These are phyloP conservation scores for Corbicula japonica DNA, from an alignment of 2,888 invertebrate species.

Conservation along the genomic window DNA sequence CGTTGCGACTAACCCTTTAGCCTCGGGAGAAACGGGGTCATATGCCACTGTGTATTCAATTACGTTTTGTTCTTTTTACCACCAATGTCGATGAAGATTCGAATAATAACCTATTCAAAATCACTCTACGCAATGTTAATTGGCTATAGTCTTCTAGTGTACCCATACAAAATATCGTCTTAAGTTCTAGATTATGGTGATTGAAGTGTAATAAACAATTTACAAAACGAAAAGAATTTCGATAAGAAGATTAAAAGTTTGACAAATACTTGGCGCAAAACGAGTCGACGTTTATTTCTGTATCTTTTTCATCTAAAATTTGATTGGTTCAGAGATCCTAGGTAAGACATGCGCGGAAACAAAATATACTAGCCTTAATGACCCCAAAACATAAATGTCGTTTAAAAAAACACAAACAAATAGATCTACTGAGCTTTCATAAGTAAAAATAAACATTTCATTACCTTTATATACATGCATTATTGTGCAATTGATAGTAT, in stretches of 20 bases:
- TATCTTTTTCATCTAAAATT: slow-evolving; percentile 42
- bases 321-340: slow-evolving; percentile 39
- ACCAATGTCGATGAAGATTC: slow-evolving; percentile 57
- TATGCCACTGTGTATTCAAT: slow-evolving; percentile 66
- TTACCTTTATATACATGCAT: too few species aligned
- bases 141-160: slow-evolving; percentile 40
- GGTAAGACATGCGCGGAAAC: slow-evolving; percentile 27
- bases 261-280: slow-evolving; percentile 58
- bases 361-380: slow-evolving; percentile 42
- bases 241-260: slow-evolving; percentile 57
- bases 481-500: too few species aligned
- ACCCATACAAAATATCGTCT: slow-evolving; percentile 48
- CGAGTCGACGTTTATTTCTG: slow-evolving; percentile 36
- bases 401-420: too few species aligned
- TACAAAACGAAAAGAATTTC: slow-evolving; percentile 51
- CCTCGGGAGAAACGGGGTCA: slow-evolving; percentile 47
- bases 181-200: slow-evolving; percentile 41
- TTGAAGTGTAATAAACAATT: slow-evolving; percentile 61
- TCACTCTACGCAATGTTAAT: slow-evolving; percentile 64
- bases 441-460: too few species aligned
- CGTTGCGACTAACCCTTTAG: slow-evolving; percentile 42
- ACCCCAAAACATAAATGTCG: slow-evolving; percentile 33
- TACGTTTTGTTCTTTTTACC: slow-evolving; percentile 60
- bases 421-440: too few species aligned
- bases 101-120: slow-evolving; percentile 45